Percentiles rank a stretch among this genome's conserved stretches.
These are phyloP conservation scores for Bibio marci DNA, from an alignment of 2,888 invertebrate genomes.

Conservation along the genomic window DNA sequence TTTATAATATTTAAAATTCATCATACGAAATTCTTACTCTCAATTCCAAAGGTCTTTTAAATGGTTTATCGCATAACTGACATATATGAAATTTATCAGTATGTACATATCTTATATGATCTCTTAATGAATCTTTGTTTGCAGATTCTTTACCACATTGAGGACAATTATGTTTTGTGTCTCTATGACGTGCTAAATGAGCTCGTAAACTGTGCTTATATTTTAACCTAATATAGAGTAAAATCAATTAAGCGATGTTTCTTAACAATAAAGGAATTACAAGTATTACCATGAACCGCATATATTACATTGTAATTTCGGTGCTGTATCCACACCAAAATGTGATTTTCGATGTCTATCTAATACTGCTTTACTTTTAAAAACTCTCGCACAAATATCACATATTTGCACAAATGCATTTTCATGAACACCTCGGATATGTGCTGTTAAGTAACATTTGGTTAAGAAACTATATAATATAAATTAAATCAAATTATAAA, in stretches of 20 bases:
- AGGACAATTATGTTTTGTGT: neutral
- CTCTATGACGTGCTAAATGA: neutral
- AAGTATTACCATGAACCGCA: constrained; percentile 24
- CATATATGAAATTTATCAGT: constrained; percentile 8
- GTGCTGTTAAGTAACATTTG: neutral
- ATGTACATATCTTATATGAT: constrained; percentile 25
- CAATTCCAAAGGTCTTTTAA: too few relatives aligned
- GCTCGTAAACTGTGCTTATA: neutral
- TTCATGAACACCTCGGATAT: constrained; percentile 1
- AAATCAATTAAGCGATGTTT: too few relatives aligned
- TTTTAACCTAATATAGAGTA: neutral
- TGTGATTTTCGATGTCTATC: constrained; percentile 21
- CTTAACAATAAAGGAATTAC: too few relatives aligned
- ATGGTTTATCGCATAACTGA: too few relatives aligned
- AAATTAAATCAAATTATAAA: too few relatives aligned
- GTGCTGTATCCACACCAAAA: constrained; percentile 17
- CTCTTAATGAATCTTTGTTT: constrained; percentile 23
- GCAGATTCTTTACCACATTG: constrained; percentile 19
- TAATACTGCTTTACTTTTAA: constrained; percentile 15
- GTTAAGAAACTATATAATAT: constrained; percentile 1
- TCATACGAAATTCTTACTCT: constrained; percentile 10
- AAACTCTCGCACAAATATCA: constrained; percentile 3
- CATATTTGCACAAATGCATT: neutral
- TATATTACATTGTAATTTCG: constrained; percentile 23
- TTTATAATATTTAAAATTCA: neutral